Evolutionary conservation across 2,888 invertebrate genomes (phyloP).

Genomic region (Drosophila siamana): DNA sequence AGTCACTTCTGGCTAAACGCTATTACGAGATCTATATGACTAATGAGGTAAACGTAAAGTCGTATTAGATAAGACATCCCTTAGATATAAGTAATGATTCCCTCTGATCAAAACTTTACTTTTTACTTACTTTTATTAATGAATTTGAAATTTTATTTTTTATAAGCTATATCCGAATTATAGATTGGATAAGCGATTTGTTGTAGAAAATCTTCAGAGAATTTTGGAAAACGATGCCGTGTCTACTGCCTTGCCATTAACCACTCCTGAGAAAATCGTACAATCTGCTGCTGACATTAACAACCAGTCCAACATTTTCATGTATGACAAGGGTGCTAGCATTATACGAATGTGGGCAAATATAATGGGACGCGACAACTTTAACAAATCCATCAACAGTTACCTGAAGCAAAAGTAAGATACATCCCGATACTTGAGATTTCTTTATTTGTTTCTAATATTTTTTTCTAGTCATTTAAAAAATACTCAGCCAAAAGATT

Average conservation of each 20-base stretch:
- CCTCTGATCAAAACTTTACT: too few species aligned
- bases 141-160: neutral
- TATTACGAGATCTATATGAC: constrained; percentile 89
- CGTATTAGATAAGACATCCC: too few species aligned
- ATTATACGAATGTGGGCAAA: constrained; percentile 89
- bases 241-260: constrained; percentile 87
- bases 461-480: constrained; percentile 56
- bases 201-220: constrained; percentile 89
- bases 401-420: constrained; percentile 87
- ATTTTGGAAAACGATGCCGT: constrained; percentile 87
- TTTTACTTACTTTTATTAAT: neutral
- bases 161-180: constrained; percentile 86
- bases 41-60: too few species aligned
- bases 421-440: neutral
- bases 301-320: constrained; percentile 87
- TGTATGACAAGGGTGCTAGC: constrained; percentile 89
- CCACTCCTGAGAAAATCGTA: constrained; percentile 85
- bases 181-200: constrained; percentile 89
- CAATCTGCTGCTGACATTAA: constrained; percentile 87
- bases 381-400: constrained; percentile 86
- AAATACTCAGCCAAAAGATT: constrained; percentile 86
- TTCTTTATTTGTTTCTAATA: neutral
- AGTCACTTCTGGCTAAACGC: constrained; percentile 87
- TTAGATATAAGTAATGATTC: too few species aligned
- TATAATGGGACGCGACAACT: constrained; percentile 86